Conservation (phyloP, 2,888 invertebrate genomes). For the Gisinianus flammeolus region DNA sequence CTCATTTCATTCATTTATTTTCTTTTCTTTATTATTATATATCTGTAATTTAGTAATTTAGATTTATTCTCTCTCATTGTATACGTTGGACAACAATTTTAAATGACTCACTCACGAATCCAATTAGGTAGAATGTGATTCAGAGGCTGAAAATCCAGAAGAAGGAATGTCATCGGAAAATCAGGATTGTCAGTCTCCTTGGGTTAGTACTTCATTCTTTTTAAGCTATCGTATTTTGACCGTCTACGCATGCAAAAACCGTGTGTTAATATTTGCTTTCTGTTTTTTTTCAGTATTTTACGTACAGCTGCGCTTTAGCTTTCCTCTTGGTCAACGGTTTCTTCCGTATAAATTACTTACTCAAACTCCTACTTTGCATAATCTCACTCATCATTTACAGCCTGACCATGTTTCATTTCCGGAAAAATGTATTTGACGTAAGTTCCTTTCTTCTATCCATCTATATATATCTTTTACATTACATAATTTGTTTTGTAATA, state of each 20-base stretch:
- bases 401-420: conserved; percentile 71
- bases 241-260: conserved; percentile 47
- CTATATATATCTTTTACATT: background rate
- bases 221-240: background rate
- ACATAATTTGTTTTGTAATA: background rate
- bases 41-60: too few species aligned
- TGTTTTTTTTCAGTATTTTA: conserved; percentile 71
- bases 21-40: background rate
- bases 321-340: conserved; percentile 78
- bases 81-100: background rate
- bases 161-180: background rate
- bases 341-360: conserved; percentile 79
- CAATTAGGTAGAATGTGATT: conserved; percentile 36
- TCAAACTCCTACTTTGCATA: conserved; percentile 77
- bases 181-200: conserved; percentile 56
- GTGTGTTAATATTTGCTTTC: background rate
- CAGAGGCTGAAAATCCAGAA: background rate
- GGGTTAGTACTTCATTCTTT: conserved; percentile 50
- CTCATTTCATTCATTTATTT: too few species aligned
- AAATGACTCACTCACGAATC: background rate
- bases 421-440: conserved; percentile 66
- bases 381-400: conserved; percentile 72
- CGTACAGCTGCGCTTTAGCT: conserved; percentile 69
- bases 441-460: conserved; percentile 46
- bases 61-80: background rate